Evolutionary conservation across 1,140 invertebrate genomes (phyloP), one percentile per base, ranked within the genome.

Genomic region (Microplitis demolitor): DNA sequence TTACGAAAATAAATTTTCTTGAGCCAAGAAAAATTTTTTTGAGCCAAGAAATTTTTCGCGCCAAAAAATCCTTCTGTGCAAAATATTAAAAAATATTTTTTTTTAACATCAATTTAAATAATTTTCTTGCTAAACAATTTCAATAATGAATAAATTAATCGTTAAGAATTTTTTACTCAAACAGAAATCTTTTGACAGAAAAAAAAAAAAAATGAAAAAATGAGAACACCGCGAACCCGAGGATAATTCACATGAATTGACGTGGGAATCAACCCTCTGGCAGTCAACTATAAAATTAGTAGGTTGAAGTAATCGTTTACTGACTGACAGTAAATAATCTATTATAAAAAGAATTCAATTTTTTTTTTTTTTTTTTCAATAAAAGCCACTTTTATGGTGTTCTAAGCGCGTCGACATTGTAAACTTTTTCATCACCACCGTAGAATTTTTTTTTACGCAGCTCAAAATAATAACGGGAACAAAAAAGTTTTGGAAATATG

Each of bases 301-400:
- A 80, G 79, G 77, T 83, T 82, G 80, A 79, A 34, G 54, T 83
- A 84, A 85, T 84, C 83, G 68, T 51, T 51, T 51, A 63, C 69
- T 53, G 60, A 58, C 69, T 72, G 76, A 63, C 76, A 37, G 60
- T 37, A 78, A 73, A 73, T 79, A 83, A 84, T 84, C 78, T 78
- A 82, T 83, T 81, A 77, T 78, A 78, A 82, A 79, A 80, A 83
- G 81, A 83, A 69, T 81, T 80, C 1, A 53, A 14, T 66, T 56
- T 63, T 3, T 45, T 45, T 45, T 45, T 45, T 45, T 9, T 39
- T 8, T 39, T 39, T 39, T 39, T n/a, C n/a, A 9, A 45, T 45
- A 8, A 45, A 45, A 45, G 6, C 39, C 6, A 45, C 39, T 6
- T 45, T 11, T 45, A 6, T 9, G 39, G 4, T 9, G 24, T 37